Evolutionary conservation across 1,140 invertebrate species (phyloP), one percentile per base, ranked within the genome.

Genomic region (Tetranychus urticae): DNA sequence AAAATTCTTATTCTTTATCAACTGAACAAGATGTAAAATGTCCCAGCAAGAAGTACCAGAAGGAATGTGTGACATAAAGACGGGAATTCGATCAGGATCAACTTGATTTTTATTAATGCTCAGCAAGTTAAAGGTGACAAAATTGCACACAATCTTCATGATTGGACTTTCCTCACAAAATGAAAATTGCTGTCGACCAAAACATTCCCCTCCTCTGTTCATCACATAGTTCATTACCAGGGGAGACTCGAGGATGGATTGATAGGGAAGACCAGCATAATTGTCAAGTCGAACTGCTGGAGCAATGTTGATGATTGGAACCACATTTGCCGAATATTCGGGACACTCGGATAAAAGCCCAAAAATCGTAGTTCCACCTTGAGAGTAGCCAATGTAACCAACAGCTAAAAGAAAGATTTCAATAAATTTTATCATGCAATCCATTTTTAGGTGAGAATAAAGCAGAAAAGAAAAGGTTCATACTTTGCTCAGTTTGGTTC

Each of bases 401-500:
- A 57, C 2, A 34, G 56, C 23, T 23, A 23, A 23, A 23, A 23
- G 23, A 23, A 23, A 23, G 23, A 23, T 23, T 0, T 23, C 23
- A 23, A 23, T 0, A 23, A 23, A 23, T 23, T 23, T 23, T 23
- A 23, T 23, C 23, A 31, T 3, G 14, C 56, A 34, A 23, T 14
- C 7, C 2, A 23, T 31, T 12, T 52, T 33, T 8, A 13, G 5
- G 8, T 0, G 31, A 23, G 3, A 52, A 52, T 52, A 52, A 23
- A 23, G n/a, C n/a, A n/a, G n/a, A 23, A 31, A 50, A 5, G 1
- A 8, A 33, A 52, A 52, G 5, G 2, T 39, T 36, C 35, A 2
- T 23, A 57, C 50, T 64, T 55, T 76, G 70, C 1, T 70, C 68
- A 0, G 81, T 81, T 1, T 58, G 63, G 42, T 78, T 75, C 42